These are phyloP conservation scores for Lindbergichthys nudifrons DNA, from an alignment of 2,797 vertebrate species.

Conservation along the genomic window DNA sequence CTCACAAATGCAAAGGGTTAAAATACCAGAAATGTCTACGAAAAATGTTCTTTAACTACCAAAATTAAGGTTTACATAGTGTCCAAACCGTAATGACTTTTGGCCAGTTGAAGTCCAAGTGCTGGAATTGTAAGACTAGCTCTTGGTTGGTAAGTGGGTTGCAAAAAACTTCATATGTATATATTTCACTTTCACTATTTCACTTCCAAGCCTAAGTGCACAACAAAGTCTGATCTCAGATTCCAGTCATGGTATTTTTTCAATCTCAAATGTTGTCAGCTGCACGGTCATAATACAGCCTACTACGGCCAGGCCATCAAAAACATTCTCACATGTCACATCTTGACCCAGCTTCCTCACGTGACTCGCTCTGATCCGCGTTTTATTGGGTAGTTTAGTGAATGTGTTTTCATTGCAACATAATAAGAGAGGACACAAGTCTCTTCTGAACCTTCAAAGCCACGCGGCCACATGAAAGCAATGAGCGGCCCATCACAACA, in stretches of 20 bases:
- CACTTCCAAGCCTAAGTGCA: slow-evolving; percentile 11
- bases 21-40: not conserved
- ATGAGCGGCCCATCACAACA: slow-evolving; percentile 47
- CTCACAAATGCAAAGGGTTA: not conserved
- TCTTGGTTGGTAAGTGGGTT: slow-evolving; percentile 24
- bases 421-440: slow-evolving; percentile 72
- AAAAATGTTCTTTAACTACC: not conserved
- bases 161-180: slow-evolving; percentile 25
- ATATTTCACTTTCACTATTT: not conserved
- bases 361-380: slow-evolving; percentile 49
- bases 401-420: slow-evolving; percentile 53
- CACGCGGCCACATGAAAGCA: slow-evolving; percentile 71
- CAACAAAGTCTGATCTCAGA: slow-evolving; percentile 4
- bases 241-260: not conserved
- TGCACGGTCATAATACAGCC: slow-evolving; percentile 18
- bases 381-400: slow-evolving; percentile 70
- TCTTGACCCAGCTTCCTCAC: slow-evolving; percentile 52
- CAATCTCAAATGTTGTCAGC: slow-evolving; percentile 8
- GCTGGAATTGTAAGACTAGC: slow-evolving; percentile 21
- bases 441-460: slow-evolving; percentile 68
- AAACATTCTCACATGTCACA: slow-evolving; percentile 61
- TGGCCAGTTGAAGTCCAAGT: not conserved
- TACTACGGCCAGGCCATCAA: slow-evolving; percentile 32
- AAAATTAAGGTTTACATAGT: not conserved
- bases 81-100: not conserved